Conservation (phyloP, 2,888 invertebrate species). For the Archips crataeganus region DNA sequence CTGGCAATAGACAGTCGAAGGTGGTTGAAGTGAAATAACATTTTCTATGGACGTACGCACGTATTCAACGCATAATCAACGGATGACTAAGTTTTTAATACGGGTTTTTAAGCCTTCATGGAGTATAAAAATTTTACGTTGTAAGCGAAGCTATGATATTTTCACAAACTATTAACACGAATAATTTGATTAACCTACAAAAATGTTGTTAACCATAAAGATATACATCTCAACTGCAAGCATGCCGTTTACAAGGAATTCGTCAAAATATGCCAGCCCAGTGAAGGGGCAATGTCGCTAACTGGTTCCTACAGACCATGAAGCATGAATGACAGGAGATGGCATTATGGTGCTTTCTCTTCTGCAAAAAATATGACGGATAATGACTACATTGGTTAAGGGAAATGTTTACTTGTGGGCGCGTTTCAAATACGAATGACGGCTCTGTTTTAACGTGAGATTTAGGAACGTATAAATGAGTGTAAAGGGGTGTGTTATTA, state of each 20-base stretch:
- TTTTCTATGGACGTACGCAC: too few species aligned
- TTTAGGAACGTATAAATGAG: too few species aligned
- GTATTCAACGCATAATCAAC: too few species aligned
- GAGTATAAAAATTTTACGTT: not conserved
- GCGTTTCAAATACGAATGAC: too few species aligned
- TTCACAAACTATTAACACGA: slow-evolving; percentile 13
- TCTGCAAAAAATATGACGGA: not conserved
- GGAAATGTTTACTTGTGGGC: too few species aligned
- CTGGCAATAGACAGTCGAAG: too few species aligned
- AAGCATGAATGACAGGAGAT: not conserved
- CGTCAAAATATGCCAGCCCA: slow-evolving; percentile 36
- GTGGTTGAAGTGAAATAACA: too few species aligned
- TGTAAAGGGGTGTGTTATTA: too few species aligned
- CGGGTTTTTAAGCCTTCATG: not conserved
- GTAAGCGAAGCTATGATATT: not conserved
- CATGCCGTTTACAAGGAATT: slow-evolving; percentile 31
- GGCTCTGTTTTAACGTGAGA: too few species aligned
- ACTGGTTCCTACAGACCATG: slow-evolving; percentile 16
- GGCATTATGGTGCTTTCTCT: not conserved
- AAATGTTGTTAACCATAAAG: slow-evolving; percentile 45
- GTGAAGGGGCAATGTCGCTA: slow-evolving; percentile 40
- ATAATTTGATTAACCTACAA: slow-evolving; percentile 10
- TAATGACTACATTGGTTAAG: too few species aligned
- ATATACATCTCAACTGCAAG: slow-evolving; percentile 46
- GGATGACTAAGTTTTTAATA: too few species aligned